Base-by-base conservation (phyloP, 2,888 invertebrate genomes). In the Alviniconcha strummeri region DNA sequence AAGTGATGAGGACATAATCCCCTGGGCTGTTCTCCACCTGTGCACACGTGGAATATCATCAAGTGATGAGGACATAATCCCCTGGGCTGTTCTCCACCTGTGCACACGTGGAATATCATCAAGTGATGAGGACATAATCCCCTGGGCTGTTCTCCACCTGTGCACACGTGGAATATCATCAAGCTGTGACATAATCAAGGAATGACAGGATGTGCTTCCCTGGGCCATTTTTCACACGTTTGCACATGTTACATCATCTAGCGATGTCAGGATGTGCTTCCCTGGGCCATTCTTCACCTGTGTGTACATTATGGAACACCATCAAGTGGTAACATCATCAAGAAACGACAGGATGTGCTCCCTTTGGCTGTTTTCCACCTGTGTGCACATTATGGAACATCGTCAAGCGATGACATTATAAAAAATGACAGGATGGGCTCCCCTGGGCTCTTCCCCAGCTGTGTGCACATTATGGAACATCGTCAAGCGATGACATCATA, bases 141-240 rank as follows among this genome's bases (percentile, higher is more conserved):
- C 60, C 60, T 13, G 13, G 60, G 60, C 60, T 60, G 13, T 60
- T 13, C 13, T 60, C 60, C 60, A 60, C 60, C 13, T 60, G 60
- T 13, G 13, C 13, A 60, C 60, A 60, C 13, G 13, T 7, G 60
- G 60, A n/a, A n/a, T 9, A 60, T 9, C 60, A 60, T 60, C 7
- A 60, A 7, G 13, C 60, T 69, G 97, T 94, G n/a, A 97, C 96
- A 94, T 97, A 97, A 93, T 97, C 95, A 95, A 0, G 96, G 95
- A 97, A 95, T 92, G 96, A 97, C 69, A 97, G 94, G n/a, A 97
- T 96, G 94, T 97, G 97, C 93, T 97, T 96, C 87, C 95, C 95
- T 0, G 96, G 95, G 86, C 96, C 95, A 90, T 96, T 96, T 90
- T 97, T 97, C 36, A 97, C 96, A 91, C 91, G 88, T 6, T 19